phyloP scores from a whole-genome alignment of 2,888 invertebrate genomes.

The Mamestra brassicae region DNA sequence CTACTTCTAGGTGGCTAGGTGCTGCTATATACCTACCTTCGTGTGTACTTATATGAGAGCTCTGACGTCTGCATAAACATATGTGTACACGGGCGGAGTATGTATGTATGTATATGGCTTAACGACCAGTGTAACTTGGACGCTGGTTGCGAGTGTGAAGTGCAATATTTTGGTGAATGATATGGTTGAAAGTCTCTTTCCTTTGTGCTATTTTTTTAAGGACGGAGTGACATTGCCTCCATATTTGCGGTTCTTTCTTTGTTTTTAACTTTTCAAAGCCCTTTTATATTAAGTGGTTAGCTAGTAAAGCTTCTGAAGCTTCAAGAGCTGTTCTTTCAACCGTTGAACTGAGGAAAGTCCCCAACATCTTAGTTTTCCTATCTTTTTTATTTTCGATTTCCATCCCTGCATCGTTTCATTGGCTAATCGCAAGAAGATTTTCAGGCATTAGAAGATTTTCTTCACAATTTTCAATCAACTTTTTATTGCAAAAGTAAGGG shows the following conservation, averaged over 20 bases:
- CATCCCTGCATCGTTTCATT: background rate
- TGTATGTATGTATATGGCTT: background rate
- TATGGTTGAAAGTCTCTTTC: background rate
- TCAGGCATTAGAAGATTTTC: background rate
- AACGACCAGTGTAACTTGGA: background rate
- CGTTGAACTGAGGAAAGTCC: background rate
- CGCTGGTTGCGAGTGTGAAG: background rate
- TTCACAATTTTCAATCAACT: too few species aligned
- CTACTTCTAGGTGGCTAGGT: constrained; percentile 50
- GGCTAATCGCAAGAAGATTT: background rate
- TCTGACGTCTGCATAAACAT: constrained; percentile 48
- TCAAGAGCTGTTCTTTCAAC: background rate
- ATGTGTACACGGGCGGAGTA: constrained; percentile 9
- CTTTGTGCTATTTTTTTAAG: background rate
- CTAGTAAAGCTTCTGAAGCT: background rate
- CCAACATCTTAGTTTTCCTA: background rate
- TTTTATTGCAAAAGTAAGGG: background rate
- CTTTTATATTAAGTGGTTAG: background rate
- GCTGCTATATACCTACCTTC: constrained; percentile 30
- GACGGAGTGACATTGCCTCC: too few species aligned
- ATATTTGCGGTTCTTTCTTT: background rate
- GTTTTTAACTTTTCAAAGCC: background rate
- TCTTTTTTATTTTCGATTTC: too few species aligned
- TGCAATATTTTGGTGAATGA: background rate
- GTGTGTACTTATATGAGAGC: constrained; percentile 9